A percentile compares a stretch with the other conserved stretches of the same genome.
Evolutionary conservation across 2,888 invertebrate genomes (phyloP).

Genomic region (Thelaira solivaga): DNA sequence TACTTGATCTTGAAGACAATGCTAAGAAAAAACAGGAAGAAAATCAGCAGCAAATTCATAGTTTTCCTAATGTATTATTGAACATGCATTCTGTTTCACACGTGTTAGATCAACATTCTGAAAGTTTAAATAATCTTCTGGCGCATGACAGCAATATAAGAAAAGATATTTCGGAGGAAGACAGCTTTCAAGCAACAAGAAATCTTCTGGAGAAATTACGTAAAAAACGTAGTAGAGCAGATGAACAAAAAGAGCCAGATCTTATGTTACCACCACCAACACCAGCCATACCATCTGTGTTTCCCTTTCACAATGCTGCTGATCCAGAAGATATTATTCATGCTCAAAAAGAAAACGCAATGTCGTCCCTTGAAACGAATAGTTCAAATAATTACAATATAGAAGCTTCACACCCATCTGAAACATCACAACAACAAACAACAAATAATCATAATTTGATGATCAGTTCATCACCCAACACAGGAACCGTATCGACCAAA

Average conservation of each 20-base stretch:
- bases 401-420: conserved; percentile 40
- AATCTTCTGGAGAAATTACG: conserved; percentile 90
- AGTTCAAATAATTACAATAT: conserved; percentile 44
- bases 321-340: conserved; percentile 75
- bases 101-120: conserved; percentile 70
- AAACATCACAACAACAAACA: conserved; percentile 27
- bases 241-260: conserved; percentile 71
- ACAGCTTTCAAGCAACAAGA: conserved; percentile 88
- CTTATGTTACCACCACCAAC: conserved; percentile 73
- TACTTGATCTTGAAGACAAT: conserved; percentile 73
- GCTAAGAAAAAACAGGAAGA: conserved; percentile 63
- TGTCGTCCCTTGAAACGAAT: conserved; percentile 65
- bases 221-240: conserved; percentile 76
- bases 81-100: conserved; percentile 62
- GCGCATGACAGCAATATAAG: conserved; percentile 54
- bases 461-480: conserved; percentile 26
- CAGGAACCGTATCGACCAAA: conserved; percentile 19
- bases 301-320: conserved; percentile 74
- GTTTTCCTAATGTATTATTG: conserved; percentile 53
- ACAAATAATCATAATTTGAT: conserved; percentile 50
- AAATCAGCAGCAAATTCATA: conserved; percentile 57
- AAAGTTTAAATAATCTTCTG: conserved; percentile 64
- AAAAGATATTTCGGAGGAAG: conserved; percentile 79
- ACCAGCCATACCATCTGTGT: conserved; percentile 74
- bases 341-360: conserved; percentile 71